Conservation (phyloP, 2,113 vertebrate species). For the Odontophorus gujanensis region DNA sequence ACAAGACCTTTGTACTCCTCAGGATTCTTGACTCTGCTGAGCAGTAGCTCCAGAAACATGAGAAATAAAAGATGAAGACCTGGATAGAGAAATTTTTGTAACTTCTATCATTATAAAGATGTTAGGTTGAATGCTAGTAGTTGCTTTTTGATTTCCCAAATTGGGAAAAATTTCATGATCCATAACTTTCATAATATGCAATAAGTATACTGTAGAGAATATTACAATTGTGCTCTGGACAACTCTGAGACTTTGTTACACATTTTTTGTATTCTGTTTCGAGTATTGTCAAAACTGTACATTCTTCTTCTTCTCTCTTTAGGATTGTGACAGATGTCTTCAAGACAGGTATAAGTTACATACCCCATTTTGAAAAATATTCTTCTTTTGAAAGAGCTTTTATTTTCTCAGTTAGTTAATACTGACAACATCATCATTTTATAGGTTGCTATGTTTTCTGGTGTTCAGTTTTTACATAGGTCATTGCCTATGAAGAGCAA, state of each 20-base stretch:
- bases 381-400: neutral
- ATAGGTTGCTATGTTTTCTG: neutral
- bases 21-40: neutral
- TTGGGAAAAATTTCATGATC: neutral
- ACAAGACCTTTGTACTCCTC: neutral
- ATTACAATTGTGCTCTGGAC: neutral
- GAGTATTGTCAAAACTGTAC: neutral
- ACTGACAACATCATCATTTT: neutral
- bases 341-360: neutral
- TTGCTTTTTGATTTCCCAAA: neutral
- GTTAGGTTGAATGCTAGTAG: neutral
- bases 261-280: neutral
- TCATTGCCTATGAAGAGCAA: neutral
- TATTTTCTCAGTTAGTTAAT: neutral
- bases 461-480: slow-evolving; percentile 15
- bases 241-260: neutral
- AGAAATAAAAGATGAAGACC: neutral
- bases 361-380: neutral
- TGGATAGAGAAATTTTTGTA: neutral
- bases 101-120: neutral
- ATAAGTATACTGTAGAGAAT: neutral
- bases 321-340: neutral
- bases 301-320: neutral
- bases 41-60: neutral
- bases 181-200: neutral